Evolutionary conservation across 2,888 invertebrate species (phyloP).

Genomic region (Parasteatoda lunata): DNA sequence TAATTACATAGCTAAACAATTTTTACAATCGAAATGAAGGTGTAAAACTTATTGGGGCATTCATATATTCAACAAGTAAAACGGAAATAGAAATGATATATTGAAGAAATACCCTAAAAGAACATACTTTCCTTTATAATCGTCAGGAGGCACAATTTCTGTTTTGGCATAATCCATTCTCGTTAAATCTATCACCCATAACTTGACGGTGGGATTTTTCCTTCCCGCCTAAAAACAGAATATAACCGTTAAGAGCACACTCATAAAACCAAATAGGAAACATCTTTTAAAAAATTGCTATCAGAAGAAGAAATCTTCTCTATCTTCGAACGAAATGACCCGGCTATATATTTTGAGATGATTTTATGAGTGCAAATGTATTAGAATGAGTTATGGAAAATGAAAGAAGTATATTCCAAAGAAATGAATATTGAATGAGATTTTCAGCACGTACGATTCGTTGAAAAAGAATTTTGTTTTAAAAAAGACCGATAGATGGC

Average conservation of each 20-base stretch:
- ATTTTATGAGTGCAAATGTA: neutral
- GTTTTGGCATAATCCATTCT: conserved; percentile 61
- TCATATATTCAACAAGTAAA: neutral
- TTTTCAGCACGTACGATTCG: too few species aligned
- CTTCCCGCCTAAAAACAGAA: conserved; percentile 63
- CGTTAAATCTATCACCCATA: conserved; percentile 68
- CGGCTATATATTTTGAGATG: neutral
- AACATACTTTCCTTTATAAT: conserved; percentile 64
- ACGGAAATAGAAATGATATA: neutral
- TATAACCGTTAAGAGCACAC: neutral
- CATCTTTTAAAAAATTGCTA: neutral
- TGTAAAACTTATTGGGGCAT: too few species aligned
- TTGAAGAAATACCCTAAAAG: neutral
- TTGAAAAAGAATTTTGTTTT: too few species aligned
- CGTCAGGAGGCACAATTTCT: conserved; percentile 64
- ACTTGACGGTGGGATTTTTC: conserved; percentile 68
- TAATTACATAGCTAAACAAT: too few species aligned
- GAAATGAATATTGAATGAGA: too few species aligned
- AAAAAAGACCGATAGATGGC: too few species aligned
- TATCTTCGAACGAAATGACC: conserved; percentile 1
- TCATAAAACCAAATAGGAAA: neutral
- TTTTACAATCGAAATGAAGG: too few species aligned
- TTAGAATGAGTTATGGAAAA: neutral
- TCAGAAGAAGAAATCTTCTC: neutral
- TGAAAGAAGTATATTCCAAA: too few species aligned